Base-by-base conservation (phyloP, 1,140 invertebrate species). In the Rhynchophorus ferrugineus region DNA sequence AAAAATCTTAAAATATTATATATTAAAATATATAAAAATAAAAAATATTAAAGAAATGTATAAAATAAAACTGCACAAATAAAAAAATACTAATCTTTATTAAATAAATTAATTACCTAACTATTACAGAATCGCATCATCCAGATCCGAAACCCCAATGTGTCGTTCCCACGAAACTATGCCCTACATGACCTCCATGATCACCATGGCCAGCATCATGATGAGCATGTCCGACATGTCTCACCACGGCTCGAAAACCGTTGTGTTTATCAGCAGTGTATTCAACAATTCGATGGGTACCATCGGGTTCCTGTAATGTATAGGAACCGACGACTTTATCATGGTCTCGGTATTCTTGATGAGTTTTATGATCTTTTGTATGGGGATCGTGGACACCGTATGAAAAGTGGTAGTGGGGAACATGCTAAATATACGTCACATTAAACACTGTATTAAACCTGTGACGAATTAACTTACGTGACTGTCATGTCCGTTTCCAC, bases 251-350 rank as follows among this genome's bases (percentile, higher is more conserved):
- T 17, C 53, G 51, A 49, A 57, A 57, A 47, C 73, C 73, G 61
- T 74, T 73, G 47, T 73, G 70, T 49, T 69, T 69, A 61, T 75
- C 71, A 56, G 73, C 72, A 20, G 73, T 71, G 61, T 76, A 76
- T 57, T 71, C 64, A 22, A 75, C 73, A 34, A 73, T 74, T 56
- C 73, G 69, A 36, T 73, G 62, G 49, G 69, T 71, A 52, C 74
- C 74, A 55, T 76, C 74, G 18, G 74, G 69, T 57, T 75, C 73
- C 9, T 72, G 65, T 37, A 75, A 68, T 45, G 73, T 74, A 69
- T 75, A 77, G 59, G 67, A 36, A 11, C 63, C 63, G 18, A 43
- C 42, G 9, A 53, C 50, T 2, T 34, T 29, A 39, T 53, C 50
- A 11, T 42, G 35, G 1, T 43, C 16, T 8, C 50, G 14, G 14